A percentile compares a stretch with the other conserved stretches of the same genome.
Evolutionary conservation across 2,888 invertebrate genomes (phyloP).

Genomic region (Helicoverpa assulta): DNA sequence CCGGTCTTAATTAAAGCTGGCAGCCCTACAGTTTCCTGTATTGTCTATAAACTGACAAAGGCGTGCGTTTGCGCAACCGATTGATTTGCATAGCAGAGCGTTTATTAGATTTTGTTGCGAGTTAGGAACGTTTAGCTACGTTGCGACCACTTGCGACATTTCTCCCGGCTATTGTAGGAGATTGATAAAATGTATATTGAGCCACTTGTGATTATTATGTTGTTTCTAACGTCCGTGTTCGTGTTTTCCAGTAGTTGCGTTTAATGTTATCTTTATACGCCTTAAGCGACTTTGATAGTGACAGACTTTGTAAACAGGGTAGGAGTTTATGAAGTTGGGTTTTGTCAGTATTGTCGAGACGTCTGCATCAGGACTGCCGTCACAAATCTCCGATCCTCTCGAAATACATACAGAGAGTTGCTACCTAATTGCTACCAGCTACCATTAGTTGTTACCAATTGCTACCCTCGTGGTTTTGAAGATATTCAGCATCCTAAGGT

Average conservation of each 20-base stretch:
- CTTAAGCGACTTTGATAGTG: slow-evolving; percentile 52
- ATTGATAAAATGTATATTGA: slow-evolving; percentile 56
- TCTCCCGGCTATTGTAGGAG: slow-evolving; percentile 54
- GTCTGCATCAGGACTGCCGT: too few species aligned
- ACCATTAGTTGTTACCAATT: too few species aligned
- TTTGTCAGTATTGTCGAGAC: neutral
- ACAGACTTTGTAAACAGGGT: slow-evolving; percentile 40
- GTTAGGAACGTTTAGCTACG: slow-evolving; percentile 56
- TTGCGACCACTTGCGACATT: slow-evolving; percentile 67
- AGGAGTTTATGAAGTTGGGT: slow-evolving; percentile 16
- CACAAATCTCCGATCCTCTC: too few species aligned
- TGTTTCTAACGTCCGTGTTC: slow-evolving; percentile 50
- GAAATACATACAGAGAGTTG: too few species aligned
- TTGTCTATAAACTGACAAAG: slow-evolving; percentile 70
- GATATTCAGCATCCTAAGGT: too few species aligned
- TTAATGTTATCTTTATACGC: slow-evolving; percentile 58
- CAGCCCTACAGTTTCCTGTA: slow-evolving; percentile 49
- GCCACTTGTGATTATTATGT: slow-evolving; percentile 53
- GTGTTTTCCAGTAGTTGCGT: slow-evolving; percentile 50
- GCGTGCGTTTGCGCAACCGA: slow-evolving; percentile 72
- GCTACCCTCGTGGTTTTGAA: too few species aligned
- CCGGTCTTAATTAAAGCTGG: slow-evolving; percentile 20
- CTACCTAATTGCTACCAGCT: too few species aligned
- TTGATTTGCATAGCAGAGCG: slow-evolving; percentile 82
- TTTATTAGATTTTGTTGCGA: slow-evolving; percentile 71